Conservation (phyloP, 2,113 vertebrate genomes). For the Acanthochromis polyacanthus region DNA sequence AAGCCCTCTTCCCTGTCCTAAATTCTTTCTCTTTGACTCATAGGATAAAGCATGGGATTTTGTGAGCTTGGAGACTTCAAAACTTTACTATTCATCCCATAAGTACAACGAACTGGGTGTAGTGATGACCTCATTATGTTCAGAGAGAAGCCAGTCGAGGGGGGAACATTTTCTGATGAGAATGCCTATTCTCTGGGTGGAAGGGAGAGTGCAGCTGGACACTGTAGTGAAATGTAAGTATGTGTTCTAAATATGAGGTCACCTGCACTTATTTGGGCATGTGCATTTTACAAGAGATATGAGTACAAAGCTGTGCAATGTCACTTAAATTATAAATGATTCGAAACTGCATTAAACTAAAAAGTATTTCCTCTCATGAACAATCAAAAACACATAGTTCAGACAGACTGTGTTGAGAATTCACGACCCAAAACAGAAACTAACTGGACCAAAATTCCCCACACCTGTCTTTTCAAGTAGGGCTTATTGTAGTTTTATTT, state of each 20-base stretch:
- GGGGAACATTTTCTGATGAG: constrained; percentile 55
- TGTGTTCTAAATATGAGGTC: constrained; percentile 58
- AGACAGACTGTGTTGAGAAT: too few species aligned
- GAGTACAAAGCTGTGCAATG: too few species aligned
- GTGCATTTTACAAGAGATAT: not conserved
- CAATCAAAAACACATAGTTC: too few species aligned
- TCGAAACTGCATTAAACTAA: too few species aligned
- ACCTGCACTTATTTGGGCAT: constrained; percentile 21
- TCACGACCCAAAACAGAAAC: too few species aligned
- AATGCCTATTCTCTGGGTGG: constrained; percentile 34
- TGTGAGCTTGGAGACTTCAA: constrained; percentile 39
- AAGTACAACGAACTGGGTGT: constrained; percentile 44
- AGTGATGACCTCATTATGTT: constrained; percentile 67
- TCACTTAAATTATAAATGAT: not conserved
- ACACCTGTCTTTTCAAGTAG: too few species aligned
- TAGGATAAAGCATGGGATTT: constrained; percentile 38
- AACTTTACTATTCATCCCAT: constrained; percentile 55
- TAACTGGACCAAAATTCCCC: too few species aligned
- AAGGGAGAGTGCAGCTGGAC: constrained; percentile 58
- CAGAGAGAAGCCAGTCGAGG: constrained; percentile 37
- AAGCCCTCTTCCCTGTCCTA: constrained; percentile 33
- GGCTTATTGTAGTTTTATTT: too few species aligned
- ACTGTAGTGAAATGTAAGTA: constrained; percentile 37
- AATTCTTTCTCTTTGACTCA: constrained; percentile 53
- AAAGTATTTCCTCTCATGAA: too few species aligned